phyloP scores from a whole-genome alignment of 2,888 invertebrate species.

The Seira ritae region DNA sequence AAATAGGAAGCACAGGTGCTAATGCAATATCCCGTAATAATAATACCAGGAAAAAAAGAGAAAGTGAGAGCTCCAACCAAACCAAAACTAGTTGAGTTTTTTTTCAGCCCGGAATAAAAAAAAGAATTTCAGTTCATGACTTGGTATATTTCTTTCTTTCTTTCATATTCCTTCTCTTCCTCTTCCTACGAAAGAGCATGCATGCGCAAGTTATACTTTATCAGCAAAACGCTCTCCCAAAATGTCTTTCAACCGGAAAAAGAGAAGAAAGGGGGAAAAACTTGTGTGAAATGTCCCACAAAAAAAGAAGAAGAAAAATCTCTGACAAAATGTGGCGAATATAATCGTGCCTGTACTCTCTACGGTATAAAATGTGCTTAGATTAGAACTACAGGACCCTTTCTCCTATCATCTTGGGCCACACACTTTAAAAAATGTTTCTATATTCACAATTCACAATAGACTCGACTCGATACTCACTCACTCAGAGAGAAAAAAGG shows the following conservation, averaged over 20 bases:
- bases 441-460: no score
- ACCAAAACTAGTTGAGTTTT: background rate
- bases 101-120: background rate
- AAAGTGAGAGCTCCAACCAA: slow-evolving; percentile 14
- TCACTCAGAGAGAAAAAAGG: no score
- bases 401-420: no score
- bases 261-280: slow-evolving; percentile 1
- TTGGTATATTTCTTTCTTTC: no score
- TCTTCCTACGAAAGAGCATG: background rate
- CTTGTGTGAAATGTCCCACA: slow-evolving; percentile 27
- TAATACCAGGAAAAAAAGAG: background rate
- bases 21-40: slow-evolving; percentile 16
- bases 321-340: slow-evolving; percentile 35
- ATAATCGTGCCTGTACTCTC: background rate
- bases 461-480: no score
- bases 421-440: no score
- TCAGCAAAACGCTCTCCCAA: background rate
- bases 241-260: slow-evolving; percentile 40
- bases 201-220: background rate
- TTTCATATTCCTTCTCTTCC: no score
- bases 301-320: slow-evolving; percentile 29
- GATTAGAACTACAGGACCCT: background rate
- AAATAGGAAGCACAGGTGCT: slow-evolving; percentile 26
- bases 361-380: background rate
- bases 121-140: slow-evolving; percentile 44